These are phyloP conservation scores for Oopsacas minuta DNA, from an alignment of 37 sponge, comb jelly and placozoan species.

Conservation along the genomic window DNA sequence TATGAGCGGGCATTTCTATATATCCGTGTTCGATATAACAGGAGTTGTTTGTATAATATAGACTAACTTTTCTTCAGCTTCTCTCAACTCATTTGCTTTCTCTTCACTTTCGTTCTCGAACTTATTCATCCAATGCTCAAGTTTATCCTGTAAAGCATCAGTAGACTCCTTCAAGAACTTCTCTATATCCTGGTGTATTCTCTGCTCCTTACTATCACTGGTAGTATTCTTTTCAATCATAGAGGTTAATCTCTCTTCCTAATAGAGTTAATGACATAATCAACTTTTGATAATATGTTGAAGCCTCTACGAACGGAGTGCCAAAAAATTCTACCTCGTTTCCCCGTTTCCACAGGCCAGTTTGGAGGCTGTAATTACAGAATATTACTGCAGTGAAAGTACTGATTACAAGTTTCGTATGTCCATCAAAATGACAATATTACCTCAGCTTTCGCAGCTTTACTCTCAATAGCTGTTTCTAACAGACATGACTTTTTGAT, in stretches of 20 bases:
- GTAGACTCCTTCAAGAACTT: not conserved
- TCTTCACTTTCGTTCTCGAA: not conserved
- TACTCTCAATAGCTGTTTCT: not conserved
- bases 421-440: too few species aligned
- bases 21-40: too few species aligned
- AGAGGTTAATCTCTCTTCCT: not conserved
- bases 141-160: not conserved
- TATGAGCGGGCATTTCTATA: too few species aligned
- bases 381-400: too few species aligned
- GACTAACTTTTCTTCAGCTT: not conserved
- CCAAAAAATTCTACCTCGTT: too few species aligned
- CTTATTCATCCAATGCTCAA: constrained; percentile 7
- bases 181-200: not conserved
- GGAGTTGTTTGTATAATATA: too few species aligned
- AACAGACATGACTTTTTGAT: constrained; percentile 2
- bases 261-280: not conserved
- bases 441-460: not conserved
- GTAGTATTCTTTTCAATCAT: not conserved
- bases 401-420: too few species aligned
- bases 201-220: not conserved
- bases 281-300: too few species aligned
- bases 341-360: too few species aligned
- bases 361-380: too few species aligned
- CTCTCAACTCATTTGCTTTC: not conserved
- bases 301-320: too few species aligned